A percentile compares a stretch with the other conserved stretches of the same genome.
phyloP scores from a whole-genome alignment of 2,888 invertebrate genomes.

The Tholera decimalis region DNA sequence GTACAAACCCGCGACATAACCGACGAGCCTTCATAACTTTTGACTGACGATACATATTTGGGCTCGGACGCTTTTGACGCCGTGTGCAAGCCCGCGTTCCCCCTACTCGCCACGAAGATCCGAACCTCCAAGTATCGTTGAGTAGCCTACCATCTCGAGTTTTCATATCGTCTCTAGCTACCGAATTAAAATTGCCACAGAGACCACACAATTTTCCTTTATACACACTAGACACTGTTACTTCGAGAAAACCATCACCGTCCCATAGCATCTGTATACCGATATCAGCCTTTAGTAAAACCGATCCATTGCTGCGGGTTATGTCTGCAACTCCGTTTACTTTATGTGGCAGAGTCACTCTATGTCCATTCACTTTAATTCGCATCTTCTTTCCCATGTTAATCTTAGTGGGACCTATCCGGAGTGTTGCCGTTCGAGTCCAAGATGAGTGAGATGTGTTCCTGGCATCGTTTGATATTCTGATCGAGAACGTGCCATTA shows the following conservation, averaged over 20 bases:
- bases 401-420: conserved; percentile 94
- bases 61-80: conserved; percentile 87
- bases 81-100: conserved; percentile 94
- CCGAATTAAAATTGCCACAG: conserved; percentile 98
- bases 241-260: conserved; percentile 97
- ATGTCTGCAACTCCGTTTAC: conserved; percentile 92
- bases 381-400: conserved; percentile 96
- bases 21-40: conserved; percentile 84
- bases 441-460: conserved; percentile 96
- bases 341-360: conserved; percentile 94
- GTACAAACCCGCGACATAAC: conserved; percentile 89
- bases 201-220: conserved; percentile 96
- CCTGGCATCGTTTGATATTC: conserved; percentile 97
- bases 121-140: conserved; percentile 94
- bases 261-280: conserved; percentile 98
- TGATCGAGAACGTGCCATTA: conserved; percentile 95
- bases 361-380: conserved; percentile 96
- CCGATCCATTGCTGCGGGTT: conserved; percentile 93
- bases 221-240: conserved; percentile 94
- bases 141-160: conserved; percentile 93
- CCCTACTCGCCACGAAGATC: conserved; percentile 97
- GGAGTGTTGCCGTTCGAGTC: conserved; percentile 97
- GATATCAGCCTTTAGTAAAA: conserved; percentile 93
- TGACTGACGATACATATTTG: conserved; percentile 87
- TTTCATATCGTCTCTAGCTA: conserved; percentile 96